Percentiles rank a stretch among this genome's conserved stretches.
Conservation (phyloP, 2,888 invertebrate genomes). For the Drosophila barbarae region DNA sequence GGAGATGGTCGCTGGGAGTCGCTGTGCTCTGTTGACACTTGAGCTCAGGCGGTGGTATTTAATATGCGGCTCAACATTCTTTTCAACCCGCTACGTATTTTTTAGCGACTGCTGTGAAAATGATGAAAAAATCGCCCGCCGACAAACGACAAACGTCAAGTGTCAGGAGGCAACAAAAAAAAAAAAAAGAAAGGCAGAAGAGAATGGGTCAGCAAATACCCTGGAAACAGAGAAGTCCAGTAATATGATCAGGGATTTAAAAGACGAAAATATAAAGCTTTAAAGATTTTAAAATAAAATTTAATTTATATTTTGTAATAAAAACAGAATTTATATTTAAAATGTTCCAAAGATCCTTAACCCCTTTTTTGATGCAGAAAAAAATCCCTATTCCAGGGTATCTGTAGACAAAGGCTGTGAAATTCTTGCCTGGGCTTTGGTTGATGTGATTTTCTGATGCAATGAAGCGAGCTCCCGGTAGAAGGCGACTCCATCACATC, state of each 20-base stretch:
- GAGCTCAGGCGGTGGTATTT: conserved; percentile 76
- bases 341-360: neutral
- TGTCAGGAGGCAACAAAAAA: conserved; percentile 32
- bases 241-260: too few relatives aligned
- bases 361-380: neutral
- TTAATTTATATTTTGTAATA: neutral
- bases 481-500: neutral
- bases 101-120: conserved; percentile 54
- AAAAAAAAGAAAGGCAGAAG: conserved; percentile 2
- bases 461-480: conserved; percentile 3
- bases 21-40: conserved; percentile 70
- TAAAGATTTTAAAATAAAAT: neutral
- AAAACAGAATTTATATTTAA: too few relatives aligned
- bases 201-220: conserved; percentile 2
- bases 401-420: neutral
- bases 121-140: conserved; percentile 55
- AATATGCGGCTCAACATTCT: conserved; percentile 70
- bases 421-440: conserved; percentile 44
- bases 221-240: neutral
- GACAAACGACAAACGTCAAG: conserved; percentile 59
- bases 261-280: neutral
- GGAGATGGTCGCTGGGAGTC: conserved; percentile 20
- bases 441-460: conserved; percentile 60
- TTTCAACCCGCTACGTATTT: conserved; percentile 55
- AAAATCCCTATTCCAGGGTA: conserved; percentile 13